Conservation (phyloP, 2,888 invertebrate genomes). For the Willowsia nigromaculata region DNA sequence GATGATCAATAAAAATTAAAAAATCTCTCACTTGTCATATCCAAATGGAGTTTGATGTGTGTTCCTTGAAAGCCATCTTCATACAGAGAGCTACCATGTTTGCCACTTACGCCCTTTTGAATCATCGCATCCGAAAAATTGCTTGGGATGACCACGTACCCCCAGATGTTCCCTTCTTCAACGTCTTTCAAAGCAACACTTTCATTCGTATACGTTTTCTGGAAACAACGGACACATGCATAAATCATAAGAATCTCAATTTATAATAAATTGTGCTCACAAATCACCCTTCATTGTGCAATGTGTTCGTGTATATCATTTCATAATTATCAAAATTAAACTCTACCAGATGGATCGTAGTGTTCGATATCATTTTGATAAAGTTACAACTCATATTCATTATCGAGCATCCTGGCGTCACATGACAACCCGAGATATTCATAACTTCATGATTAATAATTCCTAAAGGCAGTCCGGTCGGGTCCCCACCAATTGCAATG, state of each 20-base stretch:
- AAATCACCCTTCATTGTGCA: no score
- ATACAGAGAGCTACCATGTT: constrained; percentile 84
- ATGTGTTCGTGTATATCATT: no score
- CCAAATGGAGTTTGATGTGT: constrained; percentile 93
- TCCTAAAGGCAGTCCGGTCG: constrained; percentile 89
- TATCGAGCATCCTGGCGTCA: constrained; percentile 86
- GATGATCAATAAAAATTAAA: no score
- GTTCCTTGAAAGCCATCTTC: constrained; percentile 93
- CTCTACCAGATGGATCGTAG: constrained; percentile 85
- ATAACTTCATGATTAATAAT: constrained; percentile 90
- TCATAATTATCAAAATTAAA: neutral
- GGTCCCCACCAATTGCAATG: constrained; percentile 93
- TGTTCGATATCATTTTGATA: constrained; percentile 87
- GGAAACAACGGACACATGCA: neutral
- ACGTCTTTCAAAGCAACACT: constrained; percentile 87
- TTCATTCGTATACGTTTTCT: constrained; percentile 65
- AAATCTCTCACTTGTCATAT: constrained; percentile 90
- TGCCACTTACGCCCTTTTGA: constrained; percentile 87
- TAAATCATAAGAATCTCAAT: no score
- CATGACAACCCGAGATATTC: constrained; percentile 80
- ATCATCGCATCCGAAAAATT: constrained; percentile 94
- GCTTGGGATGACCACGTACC: constrained; percentile 91
- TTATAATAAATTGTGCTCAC: no score
- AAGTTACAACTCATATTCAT: constrained; percentile 89
- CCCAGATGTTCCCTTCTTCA: constrained; percentile 90